A percentile compares a stretch with the other conserved stretches of the same genome.
These are phyloP conservation scores for Tragelaphus scriptus DNA, from an alignment of 2,113 vertebrate species.

Conservation along the genomic window DNA sequence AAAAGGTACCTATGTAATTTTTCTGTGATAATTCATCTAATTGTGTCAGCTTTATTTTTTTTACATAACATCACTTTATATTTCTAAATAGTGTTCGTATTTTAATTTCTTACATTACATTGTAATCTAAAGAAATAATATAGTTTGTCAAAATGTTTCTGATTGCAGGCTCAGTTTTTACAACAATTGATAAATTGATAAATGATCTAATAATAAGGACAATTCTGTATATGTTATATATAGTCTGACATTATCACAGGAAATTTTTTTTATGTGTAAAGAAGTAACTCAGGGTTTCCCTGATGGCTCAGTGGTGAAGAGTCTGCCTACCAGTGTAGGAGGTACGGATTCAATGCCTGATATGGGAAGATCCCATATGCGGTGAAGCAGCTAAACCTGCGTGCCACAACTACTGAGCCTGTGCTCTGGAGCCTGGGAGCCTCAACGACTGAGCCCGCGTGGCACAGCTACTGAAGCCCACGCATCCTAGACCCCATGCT, in stretches of 20 bases:
- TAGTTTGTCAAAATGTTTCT: not conserved
- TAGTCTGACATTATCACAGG: not conserved
- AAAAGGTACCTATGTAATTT: not conserved
- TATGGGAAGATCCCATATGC: not conserved
- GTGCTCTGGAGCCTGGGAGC: not conserved
- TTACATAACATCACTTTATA: not conserved
- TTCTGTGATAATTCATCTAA: not conserved
- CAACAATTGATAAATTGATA: not conserved
- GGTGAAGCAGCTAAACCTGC: accelerated
- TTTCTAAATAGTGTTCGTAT: not conserved
- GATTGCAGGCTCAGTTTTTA: not conserved
- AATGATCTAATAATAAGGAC: not conserved
- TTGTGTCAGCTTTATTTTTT: not conserved
- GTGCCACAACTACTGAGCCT: not conserved
- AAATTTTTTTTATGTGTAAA: not conserved
- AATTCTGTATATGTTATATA: not conserved
- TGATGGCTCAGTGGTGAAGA: not conserved
- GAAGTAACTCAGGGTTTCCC: not conserved
- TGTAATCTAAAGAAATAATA: not conserved
- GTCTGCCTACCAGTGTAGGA: not conserved
- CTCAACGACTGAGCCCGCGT: accelerated
- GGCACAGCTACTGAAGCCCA: not conserved
- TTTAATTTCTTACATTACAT: not conserved
- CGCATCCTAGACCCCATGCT: not conserved
- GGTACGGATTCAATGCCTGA: not conserved